A percentile compares a stretch with the other conserved stretches of the same genome.
Conservation (phyloP, 2,888 invertebrate genomes). For the Oligia strigilis region DNA sequence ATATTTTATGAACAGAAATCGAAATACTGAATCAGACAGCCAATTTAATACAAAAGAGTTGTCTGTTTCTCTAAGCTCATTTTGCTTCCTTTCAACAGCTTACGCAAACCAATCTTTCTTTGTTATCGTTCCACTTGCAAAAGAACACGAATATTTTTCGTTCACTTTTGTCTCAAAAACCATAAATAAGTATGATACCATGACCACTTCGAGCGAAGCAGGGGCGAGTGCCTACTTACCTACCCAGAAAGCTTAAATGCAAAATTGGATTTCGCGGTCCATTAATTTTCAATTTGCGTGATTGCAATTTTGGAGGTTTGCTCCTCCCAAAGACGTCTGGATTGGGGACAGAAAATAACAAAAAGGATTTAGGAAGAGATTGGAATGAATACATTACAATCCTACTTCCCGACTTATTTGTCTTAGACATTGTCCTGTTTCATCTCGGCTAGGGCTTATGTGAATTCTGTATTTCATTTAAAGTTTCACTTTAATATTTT, state of each 20-base stretch:
- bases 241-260: constrained; percentile 86
- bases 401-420: constrained; percentile 63
- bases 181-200: constrained; percentile 66
- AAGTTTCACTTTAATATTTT: constrained; percentile 16
- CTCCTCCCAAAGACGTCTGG: constrained; percentile 84
- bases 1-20: neutral
- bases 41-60: neutral
- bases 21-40: neutral
- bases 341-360: constrained; percentile 85
- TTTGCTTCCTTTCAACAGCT: constrained; percentile 9
- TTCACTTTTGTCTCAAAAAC: constrained; percentile 60
- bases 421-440: constrained; percentile 51
- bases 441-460: constrained; percentile 37
- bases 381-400: constrained; percentile 84
- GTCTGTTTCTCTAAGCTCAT: constrained; percentile 9
- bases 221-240: constrained; percentile 78
- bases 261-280: constrained; percentile 90
- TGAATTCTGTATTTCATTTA: constrained; percentile 32
- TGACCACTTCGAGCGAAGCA: constrained; percentile 70
- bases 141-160: constrained; percentile 49
- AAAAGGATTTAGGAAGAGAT: constrained; percentile 83
- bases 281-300: constrained; percentile 90
- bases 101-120: constrained; percentile 16
- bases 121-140: constrained; percentile 29
- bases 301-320: constrained; percentile 90